Base-by-base conservation (phyloP, 2,888 invertebrate genomes). In the Aelia acuminata region DNA sequence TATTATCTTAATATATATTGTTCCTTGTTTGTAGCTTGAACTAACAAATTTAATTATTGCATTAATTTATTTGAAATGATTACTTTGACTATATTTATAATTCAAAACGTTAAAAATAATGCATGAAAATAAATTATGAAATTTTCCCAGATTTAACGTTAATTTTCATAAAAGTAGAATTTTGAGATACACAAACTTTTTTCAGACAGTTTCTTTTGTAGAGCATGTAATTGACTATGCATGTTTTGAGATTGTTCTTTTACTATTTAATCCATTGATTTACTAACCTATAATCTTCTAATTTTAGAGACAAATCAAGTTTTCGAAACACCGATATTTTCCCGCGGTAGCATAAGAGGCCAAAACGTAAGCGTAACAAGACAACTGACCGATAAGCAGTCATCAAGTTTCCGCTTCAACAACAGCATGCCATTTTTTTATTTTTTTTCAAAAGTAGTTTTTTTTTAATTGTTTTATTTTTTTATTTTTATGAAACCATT, bases 271-370 rank as follows among this genome's bases (percentile, higher is more conserved):
- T 70, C 87, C 48, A 75, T 70, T 70, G 39, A 70, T 35, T n/a
- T 87, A 80, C 80, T 80, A 80, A 80, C 80, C 80, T 80, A 3
- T 43, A 80, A 47, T 85, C n/a, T 84, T 88, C 63, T 50, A 84
- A 43, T 89, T 89, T 57, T 88, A 89, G 89, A 89, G 90, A 89
- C 89, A 90, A 89, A 85, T 90, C 89, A 48, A 90, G 90, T 88
- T 90, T 90, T 84, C 88, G 90, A 86, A 90, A 90, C 87, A 88
- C 89, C 35, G 89, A 90, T 87, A 84, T 89, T 48, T 89, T 89
- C 75, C 87, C 86, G 57, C 88, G 88, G 88, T 88, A 88, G 88
- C 88, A 88, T 63, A 88, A 88, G 85, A 88, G 53, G 88, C 50
- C 88, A 22, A 88, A 88, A 87, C 85, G 70, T 87, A 88, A 88